These are phyloP conservation scores for Gymnothorax reevesii DNA, from an alignment of 2,797 vertebrate species.

Conservation along the genomic window DNA sequence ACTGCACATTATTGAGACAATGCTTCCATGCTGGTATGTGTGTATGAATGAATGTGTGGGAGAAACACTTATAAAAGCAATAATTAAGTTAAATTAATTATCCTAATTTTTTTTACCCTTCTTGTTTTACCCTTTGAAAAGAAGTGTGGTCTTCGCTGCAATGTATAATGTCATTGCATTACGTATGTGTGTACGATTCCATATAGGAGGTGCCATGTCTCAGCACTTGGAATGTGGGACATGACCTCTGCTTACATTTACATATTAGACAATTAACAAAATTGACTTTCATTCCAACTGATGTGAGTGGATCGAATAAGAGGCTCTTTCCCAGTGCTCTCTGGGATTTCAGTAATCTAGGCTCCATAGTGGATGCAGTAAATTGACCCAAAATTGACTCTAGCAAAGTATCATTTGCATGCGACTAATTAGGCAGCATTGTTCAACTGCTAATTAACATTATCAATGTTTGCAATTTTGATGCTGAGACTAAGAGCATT, in stretches of 20 bases:
- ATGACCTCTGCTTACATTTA: slow-evolving; percentile 56
- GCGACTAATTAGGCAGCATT: slow-evolving; percentile 74
- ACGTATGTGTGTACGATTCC: not conserved
- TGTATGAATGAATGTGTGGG: not conserved
- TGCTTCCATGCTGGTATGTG: too few species aligned
- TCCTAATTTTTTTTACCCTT: not conserved
- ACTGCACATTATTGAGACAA: not conserved
- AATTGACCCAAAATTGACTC: slow-evolving; percentile 54
- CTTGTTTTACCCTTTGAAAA: slow-evolving; percentile 41
- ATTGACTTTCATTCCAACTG: slow-evolving; percentile 68
- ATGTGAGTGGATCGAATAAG: slow-evolving; percentile 48
- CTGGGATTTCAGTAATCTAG: slow-evolving; percentile 56
- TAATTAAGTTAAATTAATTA: not conserved
- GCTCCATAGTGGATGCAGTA: slow-evolving; percentile 65
- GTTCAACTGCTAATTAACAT: slow-evolving; percentile 72
- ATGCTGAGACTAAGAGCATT: slow-evolving; percentile 61
- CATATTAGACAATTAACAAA: slow-evolving; percentile 79
- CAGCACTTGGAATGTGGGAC: slow-evolving; percentile 1
- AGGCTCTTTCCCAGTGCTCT: slow-evolving; percentile 58
- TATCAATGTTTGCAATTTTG: slow-evolving; percentile 65
- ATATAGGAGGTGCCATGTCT: not conserved
- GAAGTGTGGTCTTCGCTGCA: slow-evolving; percentile 39
- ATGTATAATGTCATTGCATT: not conserved
- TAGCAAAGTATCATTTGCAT: slow-evolving; percentile 70
- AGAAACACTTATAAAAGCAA: not conserved